Evolutionary conservation across 2,113 vertebrate species (phyloP), one percentile per base, ranked within the genome.

Genomic region (Dromas ardeola): DNA sequence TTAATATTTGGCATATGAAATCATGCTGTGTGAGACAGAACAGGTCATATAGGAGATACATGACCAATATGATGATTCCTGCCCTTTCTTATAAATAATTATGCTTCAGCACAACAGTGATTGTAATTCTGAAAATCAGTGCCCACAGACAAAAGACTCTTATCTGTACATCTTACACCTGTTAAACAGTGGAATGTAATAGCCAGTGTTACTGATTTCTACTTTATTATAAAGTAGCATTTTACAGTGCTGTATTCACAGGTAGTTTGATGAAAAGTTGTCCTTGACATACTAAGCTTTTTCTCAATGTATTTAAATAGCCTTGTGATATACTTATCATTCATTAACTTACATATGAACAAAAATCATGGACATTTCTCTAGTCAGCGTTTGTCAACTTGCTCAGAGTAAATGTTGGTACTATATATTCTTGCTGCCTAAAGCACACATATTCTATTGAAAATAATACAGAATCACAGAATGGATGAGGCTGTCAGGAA

Each of bases 321-420:
- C 5, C 9, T 74, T 36, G 4, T 40, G 10, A 49, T 40, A 20
- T 38, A 52, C 6, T 63, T 0, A 0, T 58, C 15, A 32, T 72
- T 53, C 15, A 65, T 22, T 65, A 61, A n/a, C 9, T 18, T 66
- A 34, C 20, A 42, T 19, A 86, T 14, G 10, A 61, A 78, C 4
- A 86, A 92, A 66, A 70, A 53, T 23, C 11, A 40, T 7, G 6
- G 27, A 13, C 18, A 15, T 61, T 84, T 52, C 50, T 29, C 7
- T 63, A 23, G 30, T 38, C 18, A 50, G 22, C 7, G 13, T 56
- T 72, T 43, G 27, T 67, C 53, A 71, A 29, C 2, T 13, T 10
- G 2, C 6, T 55, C 11, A 66, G 18, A 70, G 18, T 12, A 50
- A 63, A 59, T 36, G 6, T 58, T 80, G 36, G 6, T 52, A 87